Percentiles rank a stretch among this genome's conserved stretches.
phyloP scores from a whole-genome alignment of 2,888 invertebrate genomes.

The Oscheius sp. region DNA sequence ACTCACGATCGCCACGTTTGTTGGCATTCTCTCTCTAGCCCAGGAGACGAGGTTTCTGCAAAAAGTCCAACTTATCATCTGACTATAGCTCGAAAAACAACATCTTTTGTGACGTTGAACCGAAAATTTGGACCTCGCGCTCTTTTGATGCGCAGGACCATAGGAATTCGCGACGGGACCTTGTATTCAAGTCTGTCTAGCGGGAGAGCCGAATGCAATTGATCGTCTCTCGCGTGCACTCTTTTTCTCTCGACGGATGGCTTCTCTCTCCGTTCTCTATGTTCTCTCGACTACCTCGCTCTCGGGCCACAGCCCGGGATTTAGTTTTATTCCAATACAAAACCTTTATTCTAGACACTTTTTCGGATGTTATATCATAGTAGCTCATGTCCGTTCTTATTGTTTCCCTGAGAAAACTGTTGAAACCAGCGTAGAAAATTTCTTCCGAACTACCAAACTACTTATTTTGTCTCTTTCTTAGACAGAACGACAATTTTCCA shows the following conservation, averaged over 20 bases:
- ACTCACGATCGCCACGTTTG: slow-evolving; percentile 15
- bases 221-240: slow-evolving; percentile 35
- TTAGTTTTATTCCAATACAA: slow-evolving; percentile 22
- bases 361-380: no score
- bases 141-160: slow-evolving; percentile 20
- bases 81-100: background rate
- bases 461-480: background rate
- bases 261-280: slow-evolving; percentile 7
- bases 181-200: slow-evolving; percentile 4
- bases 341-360: no score
- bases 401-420: no score
- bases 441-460: background rate
- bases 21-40: slow-evolving; percentile 8
- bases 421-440: background rate
- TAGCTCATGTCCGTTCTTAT: no score
- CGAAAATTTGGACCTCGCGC: slow-evolving; percentile 17
- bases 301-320: slow-evolving; percentile 2
- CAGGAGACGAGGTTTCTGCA: no score
- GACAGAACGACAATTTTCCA: no score
- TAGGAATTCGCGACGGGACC: slow-evolving; percentile 10
- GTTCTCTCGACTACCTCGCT: slow-evolving; percentile 15
- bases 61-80: no score
- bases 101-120: background rate
- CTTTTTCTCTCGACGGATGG: slow-evolving; percentile 30
- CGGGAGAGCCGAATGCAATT: slow-evolving; percentile 24